Conservation (phyloP, 1,140 invertebrate genomes). For the Drosophila sproati region DNA sequence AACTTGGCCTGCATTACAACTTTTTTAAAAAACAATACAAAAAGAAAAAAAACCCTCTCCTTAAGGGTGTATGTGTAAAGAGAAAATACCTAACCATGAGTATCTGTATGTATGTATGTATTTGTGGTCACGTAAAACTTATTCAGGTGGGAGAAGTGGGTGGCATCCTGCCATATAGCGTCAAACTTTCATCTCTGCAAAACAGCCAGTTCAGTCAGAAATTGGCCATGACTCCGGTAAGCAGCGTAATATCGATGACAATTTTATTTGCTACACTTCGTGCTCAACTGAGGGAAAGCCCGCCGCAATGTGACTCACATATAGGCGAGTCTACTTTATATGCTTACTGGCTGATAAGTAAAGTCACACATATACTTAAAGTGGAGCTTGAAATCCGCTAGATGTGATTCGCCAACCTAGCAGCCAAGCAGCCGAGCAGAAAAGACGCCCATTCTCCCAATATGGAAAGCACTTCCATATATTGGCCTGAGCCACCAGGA, state of each 20-base stretch:
- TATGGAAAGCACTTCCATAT: conserved; percentile 1
- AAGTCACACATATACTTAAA: background rate
- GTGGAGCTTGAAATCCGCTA: background rate
- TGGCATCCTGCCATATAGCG: too few relatives aligned
- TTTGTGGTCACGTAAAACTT: background rate
- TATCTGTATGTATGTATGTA: too few relatives aligned
- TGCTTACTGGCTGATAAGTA: conserved; percentile 1
- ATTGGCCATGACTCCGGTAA: background rate
- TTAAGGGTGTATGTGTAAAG: too few relatives aligned
- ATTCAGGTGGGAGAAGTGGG: too few relatives aligned
- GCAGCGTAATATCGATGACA: background rate
- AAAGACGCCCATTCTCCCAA: background rate
- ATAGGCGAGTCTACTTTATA: background rate
- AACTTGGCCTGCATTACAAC: too few relatives aligned
- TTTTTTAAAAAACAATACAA: too few relatives aligned
- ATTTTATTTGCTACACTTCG: background rate
- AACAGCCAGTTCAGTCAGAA: background rate
- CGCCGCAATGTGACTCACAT: background rate
- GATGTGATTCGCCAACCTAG: background rate
- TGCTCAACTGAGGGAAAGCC: background rate
- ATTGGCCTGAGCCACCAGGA: background rate
- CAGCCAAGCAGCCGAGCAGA: too few relatives aligned
- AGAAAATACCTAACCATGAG: too few relatives aligned
- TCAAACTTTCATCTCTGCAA: background rate
- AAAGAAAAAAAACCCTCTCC: too few relatives aligned